Base-by-base conservation (phyloP, 1,140 invertebrate genomes). In the Meloidogyne exigua region DNA sequence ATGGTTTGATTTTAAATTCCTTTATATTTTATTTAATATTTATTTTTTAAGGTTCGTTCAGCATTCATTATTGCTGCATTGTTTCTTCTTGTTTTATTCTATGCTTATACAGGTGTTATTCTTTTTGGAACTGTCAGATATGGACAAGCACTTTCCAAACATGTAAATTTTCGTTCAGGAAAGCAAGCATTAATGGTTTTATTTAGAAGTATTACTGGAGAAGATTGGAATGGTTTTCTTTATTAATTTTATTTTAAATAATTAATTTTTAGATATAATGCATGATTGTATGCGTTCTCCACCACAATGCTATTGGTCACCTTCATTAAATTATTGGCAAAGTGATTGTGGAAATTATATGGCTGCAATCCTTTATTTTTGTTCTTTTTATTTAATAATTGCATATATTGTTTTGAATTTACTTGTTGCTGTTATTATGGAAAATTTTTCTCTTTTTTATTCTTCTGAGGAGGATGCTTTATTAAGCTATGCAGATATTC, bases 21-120 rank as follows among this genome's bases (percentile, higher is more conserved):
- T 32, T 32, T 32, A 32, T 32, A 32, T 32, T 3, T 32, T 32
- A 32, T 32, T 32, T 3, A 32, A 23, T 12, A 64, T 23, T 44
- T 70, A 7, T 95, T 99, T 65, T 97, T 95, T 21, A 96, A 99
- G 70, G 97, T 96, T 89, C 98, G 99, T 90, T 95, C 94, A 88
- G 98, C 99, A 89, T 99, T 99, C 89, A 99, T 99, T 88, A 99
- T 99, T 82, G 96, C 98, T 89, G 96, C 96, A 78, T 98, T 99
- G 95, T 99, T 99, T 88, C 90, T 99, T 4, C 89, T 99, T 36
- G 97, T 99, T 72, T 94, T 99, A 85, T 98, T 97, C 88, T 99
- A 99, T 89, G 97, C 96, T 3, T 91, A 98, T 76, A 94, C 95
- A 68, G 97, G 97, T 1, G 96, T 96, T 0, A 96, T 99, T 80